These are phyloP conservation scores for Nasonia oneida DNA, from an alignment of 2,888 invertebrate species.

Conservation along the genomic window DNA sequence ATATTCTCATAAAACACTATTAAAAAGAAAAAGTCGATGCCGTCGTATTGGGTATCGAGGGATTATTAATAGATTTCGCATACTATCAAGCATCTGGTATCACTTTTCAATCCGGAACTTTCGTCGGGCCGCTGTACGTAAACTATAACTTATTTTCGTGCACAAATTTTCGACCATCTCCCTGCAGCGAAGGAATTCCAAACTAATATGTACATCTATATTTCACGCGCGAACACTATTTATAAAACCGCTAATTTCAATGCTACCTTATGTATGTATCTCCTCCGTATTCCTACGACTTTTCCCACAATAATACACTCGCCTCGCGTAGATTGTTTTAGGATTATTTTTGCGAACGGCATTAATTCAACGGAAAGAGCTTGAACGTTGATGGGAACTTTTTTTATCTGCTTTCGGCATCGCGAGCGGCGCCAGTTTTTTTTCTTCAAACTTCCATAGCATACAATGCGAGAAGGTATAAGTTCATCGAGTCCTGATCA, in stretches of 20 bases:
- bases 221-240: not conserved
- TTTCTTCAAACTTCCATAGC: not conserved
- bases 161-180: not conserved
- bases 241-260: slow-evolving; percentile 31
- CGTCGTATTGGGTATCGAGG: slow-evolving; percentile 35
- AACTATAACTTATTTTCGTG: slow-evolving; percentile 22
- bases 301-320: slow-evolving; percentile 31
- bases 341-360: slow-evolving; percentile 36
- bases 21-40: slow-evolving; percentile 11
- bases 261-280: slow-evolving; percentile 22
- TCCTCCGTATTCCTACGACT: slow-evolving; percentile 28
- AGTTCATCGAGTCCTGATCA: not conserved
- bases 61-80: slow-evolving; percentile 36
- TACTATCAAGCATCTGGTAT: slow-evolving; percentile 41
- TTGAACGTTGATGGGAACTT: slow-evolving; percentile 29
- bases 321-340: slow-evolving; percentile 32
- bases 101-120: slow-evolving; percentile 40
- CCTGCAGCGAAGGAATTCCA: not conserved
- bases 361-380: slow-evolving; percentile 2
- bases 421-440: not conserved
- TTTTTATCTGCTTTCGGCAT: slow-evolving; percentile 22
- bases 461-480: not conserved
- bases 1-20: not conserved
- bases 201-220: not conserved
- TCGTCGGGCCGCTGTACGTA: slow-evolving; percentile 13